A percentile compares a stretch with the other conserved stretches of the same genome.
phyloP scores from a whole-genome alignment of 2,888 invertebrate species.

The Ectemnius continuus region DNA sequence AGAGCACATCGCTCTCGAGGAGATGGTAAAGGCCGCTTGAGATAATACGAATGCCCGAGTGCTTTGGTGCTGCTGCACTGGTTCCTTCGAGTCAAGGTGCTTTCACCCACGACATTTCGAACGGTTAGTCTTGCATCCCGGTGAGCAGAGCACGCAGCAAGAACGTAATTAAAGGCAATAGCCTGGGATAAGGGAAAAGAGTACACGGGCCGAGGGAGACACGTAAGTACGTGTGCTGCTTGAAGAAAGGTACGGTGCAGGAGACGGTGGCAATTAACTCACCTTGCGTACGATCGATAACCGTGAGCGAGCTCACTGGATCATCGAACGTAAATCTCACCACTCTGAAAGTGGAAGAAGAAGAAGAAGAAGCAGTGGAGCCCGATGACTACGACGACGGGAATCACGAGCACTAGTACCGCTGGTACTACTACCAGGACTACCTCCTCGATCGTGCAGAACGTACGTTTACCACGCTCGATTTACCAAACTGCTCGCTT shows the following conservation, averaged over 20 bases:
- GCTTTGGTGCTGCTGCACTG: slow-evolving; percentile 39
- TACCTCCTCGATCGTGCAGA: slow-evolving; percentile 56
- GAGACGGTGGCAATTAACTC: slow-evolving; percentile 54
- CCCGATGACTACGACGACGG: slow-evolving; percentile 32
- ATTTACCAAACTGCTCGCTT: slow-evolving; percentile 60
- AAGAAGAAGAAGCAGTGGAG: slow-evolving; percentile 22
- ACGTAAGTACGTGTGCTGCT: neutral
- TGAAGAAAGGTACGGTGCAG: slow-evolving; percentile 16
- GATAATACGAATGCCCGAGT: slow-evolving; percentile 42
- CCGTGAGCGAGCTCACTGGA: slow-evolving; percentile 33
- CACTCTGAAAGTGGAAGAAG: slow-evolving; percentile 30
- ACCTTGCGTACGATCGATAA: slow-evolving; percentile 55
- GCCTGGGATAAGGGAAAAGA: slow-evolving; percentile 29
- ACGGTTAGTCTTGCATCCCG: slow-evolving; percentile 37
- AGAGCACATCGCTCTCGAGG: slow-evolving; percentile 25
- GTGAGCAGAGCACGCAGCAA: slow-evolving; percentile 23
- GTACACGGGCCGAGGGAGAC: neutral
- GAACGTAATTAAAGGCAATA: slow-evolving; percentile 50
- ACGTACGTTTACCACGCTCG: slow-evolving; percentile 58
- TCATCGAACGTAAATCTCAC: slow-evolving; percentile 57
- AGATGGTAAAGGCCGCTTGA: slow-evolving; percentile 43
- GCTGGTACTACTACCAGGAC: slow-evolving; percentile 22
- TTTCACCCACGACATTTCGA: slow-evolving; percentile 40
- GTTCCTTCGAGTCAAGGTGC: slow-evolving; percentile 28
- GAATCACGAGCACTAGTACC: neutral